phyloP scores from a whole-genome alignment of 2,888 invertebrate species.

The Crossocerus cetratus region DNA sequence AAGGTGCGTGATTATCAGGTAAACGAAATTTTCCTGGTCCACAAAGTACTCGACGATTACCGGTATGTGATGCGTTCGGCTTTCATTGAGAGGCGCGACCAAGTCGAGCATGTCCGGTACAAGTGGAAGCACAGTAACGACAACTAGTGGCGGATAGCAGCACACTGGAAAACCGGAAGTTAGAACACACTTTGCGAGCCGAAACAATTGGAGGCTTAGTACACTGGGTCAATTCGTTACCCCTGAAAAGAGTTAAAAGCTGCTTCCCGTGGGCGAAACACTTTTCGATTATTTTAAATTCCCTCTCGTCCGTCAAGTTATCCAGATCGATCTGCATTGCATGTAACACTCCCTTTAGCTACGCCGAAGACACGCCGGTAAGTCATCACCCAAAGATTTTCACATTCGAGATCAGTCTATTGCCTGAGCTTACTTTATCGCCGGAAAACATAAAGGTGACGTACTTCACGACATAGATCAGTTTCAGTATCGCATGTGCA shows the following conservation, averaged over 20 bases:
- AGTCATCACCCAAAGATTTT: not conserved
- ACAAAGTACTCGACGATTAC: not conserved
- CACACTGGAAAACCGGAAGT: not conserved
- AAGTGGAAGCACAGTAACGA: not conserved
- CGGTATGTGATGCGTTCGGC: not conserved
- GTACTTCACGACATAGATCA: not conserved
- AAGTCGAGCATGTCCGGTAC: conserved; percentile 1
- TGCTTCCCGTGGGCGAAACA: not conserved
- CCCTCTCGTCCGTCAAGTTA: not conserved
- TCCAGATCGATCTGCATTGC: not conserved
- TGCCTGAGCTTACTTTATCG: not conserved
- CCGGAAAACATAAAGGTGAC: not conserved
- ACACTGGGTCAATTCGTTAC: not conserved
- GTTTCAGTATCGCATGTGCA: not conserved
- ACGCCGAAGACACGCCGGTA: not conserved
- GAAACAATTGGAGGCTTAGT: too few relatives aligned
- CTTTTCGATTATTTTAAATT: not conserved
- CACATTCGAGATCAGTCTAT: not conserved
- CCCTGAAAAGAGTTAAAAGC: not conserved
- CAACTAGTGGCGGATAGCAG: not conserved
- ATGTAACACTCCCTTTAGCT: not conserved
- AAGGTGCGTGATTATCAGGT: not conserved
- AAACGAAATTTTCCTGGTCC: not conserved
- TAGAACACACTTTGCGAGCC: too few relatives aligned
- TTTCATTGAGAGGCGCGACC: not conserved